phyloP scores from a whole-genome alignment of 2,113 vertebrate species.

The Microcebus ravelobensis region DNA sequence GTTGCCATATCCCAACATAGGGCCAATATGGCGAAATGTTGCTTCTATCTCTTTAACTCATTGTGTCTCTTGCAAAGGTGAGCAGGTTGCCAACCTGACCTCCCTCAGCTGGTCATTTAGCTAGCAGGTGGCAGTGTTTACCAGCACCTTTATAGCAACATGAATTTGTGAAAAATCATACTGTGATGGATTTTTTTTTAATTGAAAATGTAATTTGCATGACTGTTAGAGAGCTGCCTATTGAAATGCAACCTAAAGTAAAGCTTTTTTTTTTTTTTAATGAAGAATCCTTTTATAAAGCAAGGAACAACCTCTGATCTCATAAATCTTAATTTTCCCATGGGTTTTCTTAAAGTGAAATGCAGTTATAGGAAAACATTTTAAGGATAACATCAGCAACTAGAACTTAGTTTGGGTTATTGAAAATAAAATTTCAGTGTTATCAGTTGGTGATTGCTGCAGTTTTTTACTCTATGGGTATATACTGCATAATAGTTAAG shows the following conservation, averaged over 20 bases:
- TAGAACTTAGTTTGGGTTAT: background rate
- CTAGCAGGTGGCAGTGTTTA: background rate
- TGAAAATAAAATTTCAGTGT: background rate
- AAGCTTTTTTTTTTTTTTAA: background rate
- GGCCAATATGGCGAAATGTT: background rate
- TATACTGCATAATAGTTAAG: background rate
- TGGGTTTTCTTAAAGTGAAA: slow-evolving; percentile 29
- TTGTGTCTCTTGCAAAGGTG: background rate
- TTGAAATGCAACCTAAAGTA: background rate
- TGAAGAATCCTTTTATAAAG: slow-evolving; percentile 43
- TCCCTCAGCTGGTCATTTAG: background rate
- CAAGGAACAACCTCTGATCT: background rate
- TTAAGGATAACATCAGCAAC: background rate
- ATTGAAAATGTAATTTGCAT: slow-evolving; percentile 1
- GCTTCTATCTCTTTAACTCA: background rate
- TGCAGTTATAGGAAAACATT: background rate
- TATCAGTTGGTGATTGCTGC: background rate
- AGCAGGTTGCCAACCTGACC: background rate
- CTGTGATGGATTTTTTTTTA: background rate
- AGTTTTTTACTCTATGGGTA: background rate
- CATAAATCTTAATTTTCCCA: slow-evolving; percentile 46
- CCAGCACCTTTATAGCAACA: background rate
- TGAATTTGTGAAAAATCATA: background rate
- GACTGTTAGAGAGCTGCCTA: background rate
- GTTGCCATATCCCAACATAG: background rate